Evolutionary conservation across 2,113 vertebrate genomes (phyloP).

Genomic region (Balaenoptera acutorostrata): DNA sequence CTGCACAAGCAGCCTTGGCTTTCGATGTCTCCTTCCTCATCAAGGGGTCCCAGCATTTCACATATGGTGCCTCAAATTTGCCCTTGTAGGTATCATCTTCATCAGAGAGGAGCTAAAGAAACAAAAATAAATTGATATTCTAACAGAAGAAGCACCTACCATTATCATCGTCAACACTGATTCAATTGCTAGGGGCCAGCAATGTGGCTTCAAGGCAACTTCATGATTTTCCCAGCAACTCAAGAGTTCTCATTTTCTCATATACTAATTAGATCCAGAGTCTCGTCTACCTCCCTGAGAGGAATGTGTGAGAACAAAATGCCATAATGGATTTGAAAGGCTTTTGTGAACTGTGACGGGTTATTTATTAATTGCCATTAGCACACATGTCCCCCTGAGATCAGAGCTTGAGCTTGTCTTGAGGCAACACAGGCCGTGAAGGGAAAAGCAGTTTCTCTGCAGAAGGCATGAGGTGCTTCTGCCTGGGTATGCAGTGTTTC

Average conservation of each 20-base stretch:
- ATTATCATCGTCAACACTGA: background rate
- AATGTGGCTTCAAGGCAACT: background rate
- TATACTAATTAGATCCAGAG: background rate
- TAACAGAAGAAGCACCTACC: background rate
- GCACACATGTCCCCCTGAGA: background rate
- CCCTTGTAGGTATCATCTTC: background rate
- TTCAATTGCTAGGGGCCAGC: background rate
- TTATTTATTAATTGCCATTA: background rate
- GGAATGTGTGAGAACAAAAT: background rate
- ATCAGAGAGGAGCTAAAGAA: background rate
- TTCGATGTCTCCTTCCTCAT: fast-evolving
- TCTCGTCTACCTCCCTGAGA: background rate
- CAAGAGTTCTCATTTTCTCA: background rate
- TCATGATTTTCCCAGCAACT: background rate
- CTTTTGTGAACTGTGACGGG: background rate
- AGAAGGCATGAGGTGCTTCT: background rate
- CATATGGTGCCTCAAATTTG: fast-evolving
- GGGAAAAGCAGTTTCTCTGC: background rate
- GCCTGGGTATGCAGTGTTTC: background rate
- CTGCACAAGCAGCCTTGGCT: fast-evolving
- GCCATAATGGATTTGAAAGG: background rate
- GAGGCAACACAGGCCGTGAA: fast-evolving
- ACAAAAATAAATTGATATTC: background rate
- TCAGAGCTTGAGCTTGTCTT: background rate
- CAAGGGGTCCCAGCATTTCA: background rate